These are phyloP conservation scores for Xerus inauris DNA, from an alignment of 2,113 vertebrate species.

Conservation along the genomic window DNA sequence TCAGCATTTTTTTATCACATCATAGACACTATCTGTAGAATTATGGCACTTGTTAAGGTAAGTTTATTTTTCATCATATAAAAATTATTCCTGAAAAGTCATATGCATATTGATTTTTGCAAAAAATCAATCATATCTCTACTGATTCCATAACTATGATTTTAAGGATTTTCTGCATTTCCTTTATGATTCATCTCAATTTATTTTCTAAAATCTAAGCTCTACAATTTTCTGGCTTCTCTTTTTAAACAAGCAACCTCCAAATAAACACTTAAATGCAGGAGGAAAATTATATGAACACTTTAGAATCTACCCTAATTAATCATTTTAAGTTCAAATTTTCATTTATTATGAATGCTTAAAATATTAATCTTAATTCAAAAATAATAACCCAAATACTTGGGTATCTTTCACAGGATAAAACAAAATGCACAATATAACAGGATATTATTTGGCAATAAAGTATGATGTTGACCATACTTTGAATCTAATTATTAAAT, in stretches of 20 bases:
- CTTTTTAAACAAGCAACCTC: not conserved
- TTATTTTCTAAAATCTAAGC: slow-evolving; percentile 7
- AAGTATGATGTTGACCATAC: not conserved
- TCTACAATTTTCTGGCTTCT: not conserved
- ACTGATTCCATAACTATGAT: not conserved
- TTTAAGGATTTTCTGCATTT: slow-evolving; percentile 35
- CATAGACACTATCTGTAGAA: not conserved
- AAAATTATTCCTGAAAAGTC: not conserved
- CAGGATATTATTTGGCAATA: not conserved
- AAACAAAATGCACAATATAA: not conserved
- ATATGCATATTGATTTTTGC: not conserved
- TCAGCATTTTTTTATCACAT: not conserved
- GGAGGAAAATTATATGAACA: not conserved
- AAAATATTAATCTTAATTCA: not conserved
- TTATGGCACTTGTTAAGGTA: not conserved
- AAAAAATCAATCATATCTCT: not conserved
- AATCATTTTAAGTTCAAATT: not conserved
- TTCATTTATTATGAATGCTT: not conserved
- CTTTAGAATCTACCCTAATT: not conserved
- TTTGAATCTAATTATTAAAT: not conserved
- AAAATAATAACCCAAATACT: not conserved
- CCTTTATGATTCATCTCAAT: not conserved
- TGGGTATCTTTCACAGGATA: not conserved
- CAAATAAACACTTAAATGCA: slow-evolving; percentile 49
- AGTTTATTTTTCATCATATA: not conserved